A percentile compares a stretch with the other conserved stretches of the same genome.
Evolutionary conservation across 1,140 invertebrate species (phyloP).

Genomic region (Bradynema listronoti): DNA sequence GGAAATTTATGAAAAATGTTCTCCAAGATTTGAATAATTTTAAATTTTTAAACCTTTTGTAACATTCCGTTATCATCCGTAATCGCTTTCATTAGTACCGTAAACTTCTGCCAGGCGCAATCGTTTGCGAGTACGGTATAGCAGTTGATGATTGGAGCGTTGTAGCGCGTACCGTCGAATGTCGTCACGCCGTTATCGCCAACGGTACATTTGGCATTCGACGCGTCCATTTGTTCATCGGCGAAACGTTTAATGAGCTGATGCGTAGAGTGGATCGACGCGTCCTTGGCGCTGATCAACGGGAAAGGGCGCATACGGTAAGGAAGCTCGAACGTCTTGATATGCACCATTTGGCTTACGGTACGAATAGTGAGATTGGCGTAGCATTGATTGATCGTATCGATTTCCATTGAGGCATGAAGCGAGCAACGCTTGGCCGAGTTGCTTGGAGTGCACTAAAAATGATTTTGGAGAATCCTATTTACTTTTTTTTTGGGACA

Average conservation of each 20-base stretch:
- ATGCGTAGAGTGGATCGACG: neutral
- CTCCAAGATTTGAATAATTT: too few species aligned
- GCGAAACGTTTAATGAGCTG: neutral
- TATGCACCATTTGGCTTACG: neutral
- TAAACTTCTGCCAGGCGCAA: neutral
- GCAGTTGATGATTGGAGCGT: neutral
- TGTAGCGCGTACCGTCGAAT: neutral
- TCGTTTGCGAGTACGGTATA: neutral
- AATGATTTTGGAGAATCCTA: too few species aligned
- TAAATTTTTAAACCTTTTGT: too few species aligned
- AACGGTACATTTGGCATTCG: constrained; percentile 1
- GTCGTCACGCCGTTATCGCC: neutral
- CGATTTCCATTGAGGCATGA: too few species aligned
- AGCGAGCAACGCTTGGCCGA: too few species aligned
- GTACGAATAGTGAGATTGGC: neutral
- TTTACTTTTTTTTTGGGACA: too few species aligned
- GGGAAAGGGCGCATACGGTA: neutral
- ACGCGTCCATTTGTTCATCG: constrained; percentile 1
- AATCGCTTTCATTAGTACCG: neutral
- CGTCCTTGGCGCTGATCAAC: neutral
- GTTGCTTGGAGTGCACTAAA: too few species aligned
- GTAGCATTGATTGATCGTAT: neutral
- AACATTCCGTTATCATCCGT: too few species aligned
- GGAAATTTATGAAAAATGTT: too few species aligned
- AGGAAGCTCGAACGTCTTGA: neutral